A percentile compares a stretch with the other conserved stretches of the same genome.
Conservation (phyloP, 2,797 vertebrate genomes). For the Acanthiza pusilla region DNA sequence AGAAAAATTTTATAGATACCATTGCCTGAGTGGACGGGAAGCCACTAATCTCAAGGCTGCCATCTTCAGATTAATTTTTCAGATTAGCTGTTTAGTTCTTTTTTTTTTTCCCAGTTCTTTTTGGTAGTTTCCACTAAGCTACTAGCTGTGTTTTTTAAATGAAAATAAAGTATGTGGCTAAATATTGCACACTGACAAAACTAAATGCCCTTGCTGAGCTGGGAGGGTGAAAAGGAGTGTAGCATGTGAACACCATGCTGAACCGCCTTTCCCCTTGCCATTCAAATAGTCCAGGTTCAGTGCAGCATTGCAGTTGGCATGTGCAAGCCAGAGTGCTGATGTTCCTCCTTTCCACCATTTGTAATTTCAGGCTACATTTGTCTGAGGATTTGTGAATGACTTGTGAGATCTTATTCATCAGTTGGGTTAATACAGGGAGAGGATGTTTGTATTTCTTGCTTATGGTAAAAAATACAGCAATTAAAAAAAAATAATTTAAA, state of each 20-base stretch:
- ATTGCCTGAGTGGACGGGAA: not conserved
- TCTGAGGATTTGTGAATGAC: not conserved
- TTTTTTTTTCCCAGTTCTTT: not conserved
- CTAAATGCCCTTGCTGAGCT: not conserved
- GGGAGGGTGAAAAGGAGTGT: not conserved
- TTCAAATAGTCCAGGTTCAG: not conserved
- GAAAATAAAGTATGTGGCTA: not conserved
- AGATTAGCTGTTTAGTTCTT: not conserved
- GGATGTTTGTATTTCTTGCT: not conserved
- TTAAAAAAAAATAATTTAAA: no score
- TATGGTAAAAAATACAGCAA: not conserved
- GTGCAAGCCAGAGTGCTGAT: not conserved
- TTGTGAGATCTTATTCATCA: not conserved
- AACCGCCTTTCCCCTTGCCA: not conserved
- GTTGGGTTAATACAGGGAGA: not conserved
- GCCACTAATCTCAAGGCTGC: not conserved
- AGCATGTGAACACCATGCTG: accelerated
- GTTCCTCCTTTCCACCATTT: not conserved
- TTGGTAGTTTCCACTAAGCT: not conserved
- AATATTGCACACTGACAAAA: not conserved
- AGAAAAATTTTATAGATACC: not conserved
- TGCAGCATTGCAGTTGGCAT: not conserved
- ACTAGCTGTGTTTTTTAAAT: not conserved
- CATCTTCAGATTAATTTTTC: not conserved
- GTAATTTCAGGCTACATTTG: not conserved